Conservation (phyloP, 2,113 vertebrate species). For the Lampris megalopsis region DNA sequence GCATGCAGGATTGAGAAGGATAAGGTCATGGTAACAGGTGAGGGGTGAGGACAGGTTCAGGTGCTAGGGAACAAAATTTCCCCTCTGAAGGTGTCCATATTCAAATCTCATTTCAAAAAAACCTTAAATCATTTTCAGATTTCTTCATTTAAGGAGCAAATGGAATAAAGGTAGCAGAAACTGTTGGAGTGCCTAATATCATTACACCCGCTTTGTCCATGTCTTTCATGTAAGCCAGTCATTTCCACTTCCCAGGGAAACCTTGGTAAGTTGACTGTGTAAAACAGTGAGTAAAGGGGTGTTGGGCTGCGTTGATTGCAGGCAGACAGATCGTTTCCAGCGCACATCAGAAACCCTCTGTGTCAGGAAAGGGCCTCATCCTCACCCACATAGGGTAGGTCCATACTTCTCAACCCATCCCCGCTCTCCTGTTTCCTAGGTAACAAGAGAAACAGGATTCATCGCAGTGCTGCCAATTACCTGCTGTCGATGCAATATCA, state of each 20-base stretch:
- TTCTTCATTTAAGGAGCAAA: neutral
- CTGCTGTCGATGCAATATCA: conserved; percentile 2
- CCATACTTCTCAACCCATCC: conserved; percentile 85
- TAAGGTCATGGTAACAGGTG: neutral
- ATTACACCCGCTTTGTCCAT: conserved; percentile 9
- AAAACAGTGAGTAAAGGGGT: conserved; percentile 63
- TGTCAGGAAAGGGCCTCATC: conserved; percentile 91
- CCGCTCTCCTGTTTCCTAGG: conserved; percentile 92
- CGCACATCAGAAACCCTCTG: conserved; percentile 24
- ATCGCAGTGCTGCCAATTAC: neutral
- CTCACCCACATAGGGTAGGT: conserved; percentile 87
- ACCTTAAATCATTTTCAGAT: conserved; percentile 6
- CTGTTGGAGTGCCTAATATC: conserved; percentile 38
- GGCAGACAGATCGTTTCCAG: conserved; percentile 21
- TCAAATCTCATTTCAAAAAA: conserved; percentile 8
- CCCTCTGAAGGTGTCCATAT: conserved; percentile 12
- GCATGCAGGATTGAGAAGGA: conserved; percentile 60
- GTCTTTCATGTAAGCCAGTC: conserved; percentile 1
- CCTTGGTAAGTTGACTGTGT: conserved; percentile 31
- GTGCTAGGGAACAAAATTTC: conserved; percentile 16
- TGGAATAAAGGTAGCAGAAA: conserved; percentile 25
- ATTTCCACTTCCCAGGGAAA: conserved; percentile 31
- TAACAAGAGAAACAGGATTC: conserved; percentile 40
- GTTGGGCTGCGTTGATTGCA: conserved; percentile 47
- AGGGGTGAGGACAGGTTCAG: conserved; percentile 9